A percentile compares a stretch with the other conserved stretches of the same genome.
phyloP scores from a whole-genome alignment of 2,888 invertebrate genomes.

The Archips crataeganus region DNA sequence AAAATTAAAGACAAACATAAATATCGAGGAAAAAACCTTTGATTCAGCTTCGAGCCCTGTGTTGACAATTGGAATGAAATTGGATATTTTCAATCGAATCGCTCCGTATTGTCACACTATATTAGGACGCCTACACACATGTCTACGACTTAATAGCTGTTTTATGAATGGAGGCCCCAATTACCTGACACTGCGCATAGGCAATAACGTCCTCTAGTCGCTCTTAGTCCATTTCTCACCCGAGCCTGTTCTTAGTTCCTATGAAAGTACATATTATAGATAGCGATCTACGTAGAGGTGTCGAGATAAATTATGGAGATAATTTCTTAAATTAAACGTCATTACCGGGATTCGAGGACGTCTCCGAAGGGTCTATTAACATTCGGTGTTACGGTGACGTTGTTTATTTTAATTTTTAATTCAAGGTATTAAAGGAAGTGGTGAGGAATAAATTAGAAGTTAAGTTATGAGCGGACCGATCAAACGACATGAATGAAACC shows the following conservation, averaged over 20 bases:
- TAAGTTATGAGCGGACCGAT: constrained; percentile 84
- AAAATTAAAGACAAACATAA: constrained; percentile 85
- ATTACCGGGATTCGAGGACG: constrained; percentile 68
- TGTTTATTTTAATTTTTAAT: constrained; percentile 48
- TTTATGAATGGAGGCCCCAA: constrained; percentile 69
- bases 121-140: constrained; percentile 57
- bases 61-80: constrained; percentile 79
- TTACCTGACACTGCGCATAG: constrained; percentile 29
- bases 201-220: constrained; percentile 21
- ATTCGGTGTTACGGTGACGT: constrained; percentile 30
- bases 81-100: constrained; percentile 75
- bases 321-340: constrained; percentile 64
- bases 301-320: constrained; percentile 56
- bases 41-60: constrained; percentile 69
- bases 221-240: constrained; percentile 28
- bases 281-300: constrained; percentile 40
- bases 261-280: constrained; percentile 29
- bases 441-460: constrained; percentile 83
- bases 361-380: constrained; percentile 53
- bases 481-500: constrained; percentile 86
- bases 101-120: constrained; percentile 68
- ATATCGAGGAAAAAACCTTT: constrained; percentile 75
- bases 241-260: constrained; percentile 15
- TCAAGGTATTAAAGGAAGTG: constrained; percentile 50
- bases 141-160: constrained; percentile 64